Percentiles rank a stretch among this genome's conserved stretches.
phyloP scores from a whole-genome alignment of 2,797 vertebrate genomes.

The Rhadinocentrus ornatus region DNA sequence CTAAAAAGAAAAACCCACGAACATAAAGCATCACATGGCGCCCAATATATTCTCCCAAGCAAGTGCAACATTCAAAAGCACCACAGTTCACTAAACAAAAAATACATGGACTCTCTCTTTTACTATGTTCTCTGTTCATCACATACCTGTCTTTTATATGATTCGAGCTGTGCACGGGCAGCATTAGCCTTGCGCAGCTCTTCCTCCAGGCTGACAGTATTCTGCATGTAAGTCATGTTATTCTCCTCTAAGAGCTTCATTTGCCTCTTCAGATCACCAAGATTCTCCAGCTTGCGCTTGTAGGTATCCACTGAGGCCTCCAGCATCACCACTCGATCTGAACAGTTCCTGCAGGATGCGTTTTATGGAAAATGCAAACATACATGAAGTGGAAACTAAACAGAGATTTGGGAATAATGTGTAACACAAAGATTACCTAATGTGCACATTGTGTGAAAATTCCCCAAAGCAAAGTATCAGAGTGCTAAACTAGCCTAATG shows the following conservation, averaged over 20 bases:
- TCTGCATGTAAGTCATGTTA: conserved; percentile 98
- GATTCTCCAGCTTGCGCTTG: conserved; percentile 94
- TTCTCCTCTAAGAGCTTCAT: conserved; percentile 96
- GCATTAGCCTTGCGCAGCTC: conserved; percentile 96
- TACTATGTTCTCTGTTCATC: neutral
- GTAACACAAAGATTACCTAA: neutral
- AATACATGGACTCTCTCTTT: neutral
- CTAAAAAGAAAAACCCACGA: conserved; percentile 69
- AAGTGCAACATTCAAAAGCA: neutral
- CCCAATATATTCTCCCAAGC: neutral
- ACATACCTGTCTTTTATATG: conserved; percentile 93
- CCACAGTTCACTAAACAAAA: neutral
- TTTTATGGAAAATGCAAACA: neutral
- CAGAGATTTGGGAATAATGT: neutral
- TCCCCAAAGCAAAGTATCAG: neutral
- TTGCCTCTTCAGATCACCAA: conserved; percentile 93
- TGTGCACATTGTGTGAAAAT: neutral
- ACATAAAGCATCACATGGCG: neutral
- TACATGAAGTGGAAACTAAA: neutral
- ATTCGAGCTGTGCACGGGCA: conserved; percentile 93
- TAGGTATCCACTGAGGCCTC: conserved; percentile 94
- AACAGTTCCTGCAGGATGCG: conserved; percentile 81
- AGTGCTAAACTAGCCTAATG: neutral
- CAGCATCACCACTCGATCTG: conserved; percentile 93
- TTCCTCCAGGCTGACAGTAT: conserved; percentile 94